A percentile compares a stretch with the other conserved stretches of the same genome.
Conservation (phyloP, 2,797 vertebrate genomes). For the Ambastaia sidthimunki region DNA sequence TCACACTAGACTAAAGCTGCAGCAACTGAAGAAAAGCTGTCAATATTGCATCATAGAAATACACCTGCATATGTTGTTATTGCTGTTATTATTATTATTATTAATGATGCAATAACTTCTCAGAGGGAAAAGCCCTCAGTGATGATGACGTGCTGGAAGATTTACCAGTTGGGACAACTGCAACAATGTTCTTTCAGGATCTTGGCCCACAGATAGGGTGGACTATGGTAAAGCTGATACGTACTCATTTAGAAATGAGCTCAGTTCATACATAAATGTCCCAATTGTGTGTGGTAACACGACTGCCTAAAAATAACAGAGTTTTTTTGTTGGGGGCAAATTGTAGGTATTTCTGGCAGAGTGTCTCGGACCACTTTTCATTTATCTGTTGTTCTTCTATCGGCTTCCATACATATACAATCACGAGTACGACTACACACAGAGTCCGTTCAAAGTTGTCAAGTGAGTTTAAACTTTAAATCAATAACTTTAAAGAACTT, state of each 20-base stretch:
- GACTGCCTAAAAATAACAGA: background rate
- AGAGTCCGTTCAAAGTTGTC: slow-evolving; percentile 70
- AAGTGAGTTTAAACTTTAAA: slow-evolving; percentile 35
- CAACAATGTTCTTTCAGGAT: slow-evolving; percentile 83
- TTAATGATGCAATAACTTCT: slow-evolving; percentile 1
- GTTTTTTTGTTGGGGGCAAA: background rate
- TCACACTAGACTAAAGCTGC: background rate
- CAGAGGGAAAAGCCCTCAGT: slow-evolving; percentile 79
- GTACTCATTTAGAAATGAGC: background rate
- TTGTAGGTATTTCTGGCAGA: slow-evolving; percentile 76
- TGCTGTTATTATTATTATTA: background rate
- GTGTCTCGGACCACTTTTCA: slow-evolving; percentile 75
- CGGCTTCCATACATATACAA: slow-evolving; percentile 75
- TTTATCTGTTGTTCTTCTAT: slow-evolving; percentile 78
- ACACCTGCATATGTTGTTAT: background rate
- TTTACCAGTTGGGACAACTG: slow-evolving; percentile 81
- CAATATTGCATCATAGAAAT: background rate
- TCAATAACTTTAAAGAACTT: slow-evolving; percentile 3
- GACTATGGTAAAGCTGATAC: slow-evolving; percentile 76
- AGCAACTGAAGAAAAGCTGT: background rate
- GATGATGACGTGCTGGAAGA: slow-evolving; percentile 81
- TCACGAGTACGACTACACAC: slow-evolving; percentile 68
- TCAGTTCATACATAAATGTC: background rate
- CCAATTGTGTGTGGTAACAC: background rate
- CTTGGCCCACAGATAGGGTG: slow-evolving; percentile 83